These are phyloP conservation scores for Megalops atlanticus DNA, from an alignment of 2,113 vertebrate species.

Conservation along the genomic window DNA sequence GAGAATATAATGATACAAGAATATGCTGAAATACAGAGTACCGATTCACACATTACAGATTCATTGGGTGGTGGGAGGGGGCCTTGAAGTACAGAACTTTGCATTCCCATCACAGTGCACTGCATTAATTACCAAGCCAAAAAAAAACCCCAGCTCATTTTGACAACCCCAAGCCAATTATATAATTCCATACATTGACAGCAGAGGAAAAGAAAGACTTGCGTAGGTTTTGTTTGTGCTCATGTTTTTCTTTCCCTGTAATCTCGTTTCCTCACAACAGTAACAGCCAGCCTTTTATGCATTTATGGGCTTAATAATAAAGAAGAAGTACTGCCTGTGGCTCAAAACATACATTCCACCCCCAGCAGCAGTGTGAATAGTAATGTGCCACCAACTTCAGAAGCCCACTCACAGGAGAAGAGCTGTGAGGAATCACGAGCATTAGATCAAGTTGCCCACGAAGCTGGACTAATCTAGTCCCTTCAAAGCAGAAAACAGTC, in stretches of 20 bases:
- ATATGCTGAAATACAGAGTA: neutral
- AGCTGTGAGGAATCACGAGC: neutral
- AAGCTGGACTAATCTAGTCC: neutral
- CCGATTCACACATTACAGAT: neutral
- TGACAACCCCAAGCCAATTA: neutral
- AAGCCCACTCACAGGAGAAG: neutral
- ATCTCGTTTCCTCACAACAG: neutral
- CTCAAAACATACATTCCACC: neutral
- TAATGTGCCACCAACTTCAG: neutral
- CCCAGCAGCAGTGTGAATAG: neutral
- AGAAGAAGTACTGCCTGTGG: neutral
- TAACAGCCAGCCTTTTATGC: neutral
- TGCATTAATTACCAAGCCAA: neutral
- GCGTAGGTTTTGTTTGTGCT: conserved; percentile 2
- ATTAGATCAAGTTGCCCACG: neutral
- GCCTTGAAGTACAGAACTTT: neutral
- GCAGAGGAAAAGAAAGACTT: neutral
- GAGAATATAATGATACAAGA: neutral
- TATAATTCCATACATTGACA: neutral
- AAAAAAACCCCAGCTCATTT: neutral
- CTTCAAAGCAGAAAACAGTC: neutral
- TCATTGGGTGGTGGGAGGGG: no score
- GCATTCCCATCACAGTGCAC: neutral
- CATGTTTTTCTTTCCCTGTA: neutral
- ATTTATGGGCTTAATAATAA: neutral